Conservation (phyloP, 1,140 invertebrate genomes). For the Andricus grossulariae region DNA sequence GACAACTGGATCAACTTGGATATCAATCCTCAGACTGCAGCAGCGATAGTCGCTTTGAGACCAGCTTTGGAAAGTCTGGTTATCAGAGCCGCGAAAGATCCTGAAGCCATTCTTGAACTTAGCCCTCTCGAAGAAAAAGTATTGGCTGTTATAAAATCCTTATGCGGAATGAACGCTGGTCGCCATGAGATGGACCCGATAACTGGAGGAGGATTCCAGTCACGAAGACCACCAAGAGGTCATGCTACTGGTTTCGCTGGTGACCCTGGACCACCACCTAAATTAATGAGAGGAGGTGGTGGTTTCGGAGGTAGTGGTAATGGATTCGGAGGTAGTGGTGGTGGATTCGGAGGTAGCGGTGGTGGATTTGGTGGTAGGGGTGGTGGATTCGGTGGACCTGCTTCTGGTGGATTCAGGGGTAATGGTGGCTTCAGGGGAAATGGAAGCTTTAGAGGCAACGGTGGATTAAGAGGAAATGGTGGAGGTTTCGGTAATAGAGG, state of each 20-base stretch:
- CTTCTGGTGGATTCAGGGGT: slow-evolving; percentile 61
- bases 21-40: slow-evolving; percentile 87
- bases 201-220: slow-evolving; percentile 66
- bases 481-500: slow-evolving; percentile 45
- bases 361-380: slow-evolving; percentile 65
- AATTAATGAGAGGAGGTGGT: slow-evolving; percentile 52
- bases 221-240: slow-evolving; percentile 71
- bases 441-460: slow-evolving; percentile 32
- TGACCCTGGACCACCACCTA: slow-evolving; percentile 36
- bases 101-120: slow-evolving; percentile 82
- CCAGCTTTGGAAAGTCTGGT: slow-evolving; percentile 92
- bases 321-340: slow-evolving; percentile 29
- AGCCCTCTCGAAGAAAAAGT: slow-evolving; percentile 78
- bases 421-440: slow-evolving; percentile 46
- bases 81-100: slow-evolving; percentile 81
- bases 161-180: slow-evolving; percentile 85
- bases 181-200: slow-evolving; percentile 81
- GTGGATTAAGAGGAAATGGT: slow-evolving; percentile 39
- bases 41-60: slow-evolving; percentile 88
- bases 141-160: slow-evolving; percentile 79
- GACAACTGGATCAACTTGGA: slow-evolving; percentile 96
- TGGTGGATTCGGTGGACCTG: slow-evolving; percentile 53
- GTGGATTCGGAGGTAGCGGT: slow-evolving; percentile 24
- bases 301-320: slow-evolving; percentile 36
- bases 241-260: slow-evolving; percentile 48